Conservation (phyloP, 2,888 invertebrate genomes). For the Galerucella calmariensis region DNA sequence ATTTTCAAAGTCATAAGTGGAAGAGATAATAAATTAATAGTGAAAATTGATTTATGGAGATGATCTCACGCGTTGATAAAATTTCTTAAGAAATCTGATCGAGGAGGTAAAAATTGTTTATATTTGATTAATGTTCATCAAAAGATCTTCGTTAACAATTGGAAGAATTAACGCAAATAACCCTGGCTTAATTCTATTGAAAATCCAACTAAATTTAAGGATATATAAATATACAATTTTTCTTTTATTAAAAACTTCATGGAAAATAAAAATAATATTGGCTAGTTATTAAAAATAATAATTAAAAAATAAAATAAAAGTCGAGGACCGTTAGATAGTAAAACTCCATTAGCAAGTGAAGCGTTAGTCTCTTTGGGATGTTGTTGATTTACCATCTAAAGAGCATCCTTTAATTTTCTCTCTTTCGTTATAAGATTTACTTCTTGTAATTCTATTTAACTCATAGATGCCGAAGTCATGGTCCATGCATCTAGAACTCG, state of each 20-base stretch:
- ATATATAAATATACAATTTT: too few relatives aligned
- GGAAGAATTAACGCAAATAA: too few relatives aligned
- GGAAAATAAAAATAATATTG: too few relatives aligned
- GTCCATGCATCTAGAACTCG: constrained; percentile 44
- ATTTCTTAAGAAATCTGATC: background rate
- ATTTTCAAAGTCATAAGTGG: constrained; percentile 5
- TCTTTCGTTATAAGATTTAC: constrained; percentile 25
- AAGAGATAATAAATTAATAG: constrained; percentile 7
- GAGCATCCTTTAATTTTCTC: constrained; percentile 27
- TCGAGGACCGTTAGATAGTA: constrained; percentile 7
- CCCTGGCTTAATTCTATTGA: too few relatives aligned
- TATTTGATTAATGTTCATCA: too few relatives aligned
- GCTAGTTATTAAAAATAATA: background rate
- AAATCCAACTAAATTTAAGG: too few relatives aligned
- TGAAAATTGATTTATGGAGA: background rate
- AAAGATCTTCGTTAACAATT: too few relatives aligned
- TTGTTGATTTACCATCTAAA: constrained; percentile 27
- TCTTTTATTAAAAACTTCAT: too few relatives aligned
- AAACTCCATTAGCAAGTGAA: constrained; percentile 19
- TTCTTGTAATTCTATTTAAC: constrained; percentile 38
- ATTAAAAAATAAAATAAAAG: background rate
- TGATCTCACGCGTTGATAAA: background rate
- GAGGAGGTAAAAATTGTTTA: too few relatives aligned
- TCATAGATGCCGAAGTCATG: constrained; percentile 44
- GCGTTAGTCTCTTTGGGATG: background rate